Base-by-base conservation (phyloP, 2,888 invertebrate species). In the Oithona nana region DNA sequence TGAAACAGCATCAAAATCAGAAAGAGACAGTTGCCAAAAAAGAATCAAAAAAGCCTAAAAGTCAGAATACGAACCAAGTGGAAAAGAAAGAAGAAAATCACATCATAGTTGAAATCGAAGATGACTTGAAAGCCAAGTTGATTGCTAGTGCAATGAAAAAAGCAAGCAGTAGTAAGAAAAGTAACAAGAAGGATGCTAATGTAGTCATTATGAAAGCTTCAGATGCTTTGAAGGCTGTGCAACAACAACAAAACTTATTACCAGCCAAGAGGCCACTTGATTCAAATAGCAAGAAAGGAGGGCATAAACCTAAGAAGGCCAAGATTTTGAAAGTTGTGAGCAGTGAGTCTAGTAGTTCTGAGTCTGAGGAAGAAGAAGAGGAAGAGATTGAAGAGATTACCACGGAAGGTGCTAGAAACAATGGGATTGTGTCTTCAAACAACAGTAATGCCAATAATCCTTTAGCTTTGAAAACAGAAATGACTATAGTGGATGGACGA, bases 81-180 rank as follows among this genome's bases (percentile, higher is more conserved):
- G 22, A 49, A 8, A n/a, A 22, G 22, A 49, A 49, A 22, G 54
- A 54, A 26, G 24, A 20, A 24, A 22, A 50, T n/a, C 31, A 24
- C n/a, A 59, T 59, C 24, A 59, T 59, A 3, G 22, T 57, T 49
- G 59, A 59, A 28, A 59, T 59, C 24, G 49, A 59, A 29, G 59
- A 59, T 28, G 59, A 59, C 26, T 49, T 59, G n/a, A 59, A 59
- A 20, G 22, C 31, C 49, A 24, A 50, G 26, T 28, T 59, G 24
- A 59, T 59, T 59, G 59, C 59, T 59, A 48, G 48, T 28, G 59
- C 59, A 22, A 59, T 59, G 59, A 59, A 59, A 50, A 59, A 59
- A 24, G 59, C 59, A 24, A 29, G 50, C 24, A 50, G 24, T 50
- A 59, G 13, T 26, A 48, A 24, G 28, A 13, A 13, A 13, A 52